Evolutionary conservation across 2,113 vertebrate species (phyloP), one percentile per base, ranked within the genome.

Genomic region (Erinaceus europaeus): DNA sequence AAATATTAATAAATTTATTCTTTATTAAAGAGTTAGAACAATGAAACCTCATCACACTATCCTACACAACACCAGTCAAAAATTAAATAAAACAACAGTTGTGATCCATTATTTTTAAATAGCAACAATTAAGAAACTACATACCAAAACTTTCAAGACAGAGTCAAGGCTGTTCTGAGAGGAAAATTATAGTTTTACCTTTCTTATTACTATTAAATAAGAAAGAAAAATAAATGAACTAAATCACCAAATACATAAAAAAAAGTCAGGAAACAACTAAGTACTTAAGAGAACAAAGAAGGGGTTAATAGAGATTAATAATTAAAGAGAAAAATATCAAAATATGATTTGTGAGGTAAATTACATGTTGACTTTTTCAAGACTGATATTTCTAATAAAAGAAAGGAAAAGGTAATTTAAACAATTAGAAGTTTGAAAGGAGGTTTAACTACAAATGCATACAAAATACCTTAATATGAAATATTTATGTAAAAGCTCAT

Each of bases 1-100:
- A 95, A 94, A 94, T 94, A 93, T 86, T 90, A 94, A 94, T 94
- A 93, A 88, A 73, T 61, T 53, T 80, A 80, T 42, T 92, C 27
- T 93, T 93, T 90, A 94, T 93, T 94, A 68, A 84, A 61, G 53
- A 42, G 84, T 93, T 94, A 88, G 84, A 91, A 72, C 48, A 53
- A 82, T 55, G 67, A 91, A 90, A 73, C 32, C 34, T 93, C 50
- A 92, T 7, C 92, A 90, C 20, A 86, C 62, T 93, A 84, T 53
- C 46, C 57, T 86, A 92, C 90, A 90, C 77, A 86, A 92, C n/a
- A 91, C 13, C 44, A 92, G 36, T 89, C 44, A 90, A 91, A 94
- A 84, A 73, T 62, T 14, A 90, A 94, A 86, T 40, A 53, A 61
- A 90, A 88, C 13, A 68, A 27, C 25, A 77, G 44, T 62, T 72